phyloP scores from a whole-genome alignment of 2,113 vertebrate genomes.

The Leptodactylus fuscus region DNA sequence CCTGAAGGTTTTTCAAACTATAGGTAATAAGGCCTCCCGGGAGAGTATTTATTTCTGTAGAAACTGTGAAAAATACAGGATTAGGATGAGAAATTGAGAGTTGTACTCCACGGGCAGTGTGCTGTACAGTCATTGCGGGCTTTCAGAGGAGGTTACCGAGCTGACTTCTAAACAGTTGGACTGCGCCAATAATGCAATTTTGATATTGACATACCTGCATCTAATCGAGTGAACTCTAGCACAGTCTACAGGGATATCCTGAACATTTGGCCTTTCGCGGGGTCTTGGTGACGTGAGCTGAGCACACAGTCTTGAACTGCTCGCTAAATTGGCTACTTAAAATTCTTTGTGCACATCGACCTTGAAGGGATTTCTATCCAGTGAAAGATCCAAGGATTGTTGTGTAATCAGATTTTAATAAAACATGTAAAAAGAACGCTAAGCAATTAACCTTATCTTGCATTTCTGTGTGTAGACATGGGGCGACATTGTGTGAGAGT shows the following conservation, averaged over 20 bases:
- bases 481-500: not conserved
- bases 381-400: conserved; percentile 28
- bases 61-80: not conserved
- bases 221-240: conserved; percentile 3
- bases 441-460: conserved; percentile 40
- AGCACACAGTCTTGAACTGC: not conserved
- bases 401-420: conserved; percentile 52
- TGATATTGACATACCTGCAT: conserved; percentile 20
- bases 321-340: conserved; percentile 46
- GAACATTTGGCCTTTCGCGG: conserved; percentile 18
- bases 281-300: not conserved
- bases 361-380: conserved; percentile 37
- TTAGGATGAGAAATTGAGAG: not conserved
- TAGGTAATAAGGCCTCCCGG: not conserved
- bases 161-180: not conserved
- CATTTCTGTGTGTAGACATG: not conserved
- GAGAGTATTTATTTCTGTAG: not conserved
- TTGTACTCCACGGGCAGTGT: not conserved
- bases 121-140: not conserved
- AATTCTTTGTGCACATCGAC: conserved; percentile 22
- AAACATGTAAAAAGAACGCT: conserved; percentile 40
- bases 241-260: conserved; percentile 2
- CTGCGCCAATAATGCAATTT: not conserved
- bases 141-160: not conserved
- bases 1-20: not conserved